A percentile compares a stretch with the other conserved stretches of the same genome.
phyloP scores from a whole-genome alignment of 2,113 vertebrate genomes.

The Megaleporinus macrocephalus region DNA sequence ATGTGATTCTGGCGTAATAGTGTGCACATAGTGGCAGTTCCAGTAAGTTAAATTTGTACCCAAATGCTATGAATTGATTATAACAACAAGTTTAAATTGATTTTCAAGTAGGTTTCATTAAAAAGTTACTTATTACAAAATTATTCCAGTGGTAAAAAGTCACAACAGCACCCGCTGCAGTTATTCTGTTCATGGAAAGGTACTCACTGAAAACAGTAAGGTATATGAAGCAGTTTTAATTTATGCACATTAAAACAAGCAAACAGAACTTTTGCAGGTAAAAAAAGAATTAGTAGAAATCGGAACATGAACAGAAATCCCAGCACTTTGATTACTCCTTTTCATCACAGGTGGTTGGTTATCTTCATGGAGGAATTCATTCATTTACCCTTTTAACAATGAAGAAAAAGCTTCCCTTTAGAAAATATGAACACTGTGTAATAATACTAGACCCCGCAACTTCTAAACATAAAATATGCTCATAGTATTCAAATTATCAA shows the following conservation, averaged over 20 bases:
- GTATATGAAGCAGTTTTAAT: conserved; percentile 80
- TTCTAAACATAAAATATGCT: conserved; percentile 34
- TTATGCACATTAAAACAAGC: conserved; percentile 81
- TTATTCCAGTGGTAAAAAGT: no score
- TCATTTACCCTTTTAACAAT: conserved; percentile 7
- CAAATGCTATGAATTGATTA: no score
- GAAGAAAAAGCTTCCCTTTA: conserved; percentile 4
- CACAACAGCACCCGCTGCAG: no score
- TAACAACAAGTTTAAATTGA: no score
- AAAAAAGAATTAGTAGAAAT: conserved; percentile 78
- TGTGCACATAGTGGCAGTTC: no score
- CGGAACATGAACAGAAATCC: conserved; percentile 53
- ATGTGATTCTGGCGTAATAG: no score
- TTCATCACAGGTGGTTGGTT: conserved; percentile 35
- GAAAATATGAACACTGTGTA: not conserved
- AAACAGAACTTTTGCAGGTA: conserved; percentile 67
- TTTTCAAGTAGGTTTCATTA: no score
- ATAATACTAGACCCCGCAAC: not conserved
- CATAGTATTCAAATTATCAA: conserved; percentile 54
- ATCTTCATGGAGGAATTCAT: conserved; percentile 23
- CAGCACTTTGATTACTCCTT: conserved; percentile 27
- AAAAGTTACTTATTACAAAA: no score
- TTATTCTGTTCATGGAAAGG: not conserved
- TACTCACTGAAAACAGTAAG: conserved; percentile 58
- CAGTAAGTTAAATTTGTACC: no score